These are phyloP conservation scores for Eumacrocentrus americanus DNA, from an alignment of 2,888 invertebrate genomes.

Conservation along the genomic window DNA sequence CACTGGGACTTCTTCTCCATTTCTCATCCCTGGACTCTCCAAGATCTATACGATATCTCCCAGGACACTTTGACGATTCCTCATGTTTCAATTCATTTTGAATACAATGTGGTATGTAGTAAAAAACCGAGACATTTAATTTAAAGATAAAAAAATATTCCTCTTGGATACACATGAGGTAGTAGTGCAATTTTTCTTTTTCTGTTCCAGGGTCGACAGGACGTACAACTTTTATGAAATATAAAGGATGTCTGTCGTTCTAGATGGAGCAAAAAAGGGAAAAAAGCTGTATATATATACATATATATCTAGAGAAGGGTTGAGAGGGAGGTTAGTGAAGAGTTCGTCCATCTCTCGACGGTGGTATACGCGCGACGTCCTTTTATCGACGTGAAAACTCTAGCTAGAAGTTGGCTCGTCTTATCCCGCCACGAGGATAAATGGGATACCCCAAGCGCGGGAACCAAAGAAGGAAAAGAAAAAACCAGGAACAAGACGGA, in stretches of 20 bases:
- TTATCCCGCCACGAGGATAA: conserved; percentile 19
- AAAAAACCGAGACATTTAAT: background rate
- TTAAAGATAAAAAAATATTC: background rate
- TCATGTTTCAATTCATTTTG: background rate
- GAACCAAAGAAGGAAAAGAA: conserved; percentile 5
- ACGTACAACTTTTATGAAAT: conserved; percentile 12
- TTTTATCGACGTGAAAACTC: conserved; percentile 23
- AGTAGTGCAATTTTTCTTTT: background rate
- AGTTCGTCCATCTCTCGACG: conserved; percentile 8
- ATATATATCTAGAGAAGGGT: background rate
- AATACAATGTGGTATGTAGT: background rate
- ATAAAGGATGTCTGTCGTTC: background rate
- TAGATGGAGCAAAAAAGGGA: background rate
- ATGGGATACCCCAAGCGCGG: background rate
- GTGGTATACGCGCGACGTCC: conserved; percentile 4
- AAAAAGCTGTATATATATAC: background rate
- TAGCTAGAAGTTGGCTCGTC: conserved; percentile 20
- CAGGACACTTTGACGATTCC: background rate
- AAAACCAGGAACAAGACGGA: background rate
- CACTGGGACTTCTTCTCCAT: conserved; percentile 12
- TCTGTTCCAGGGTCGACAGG: background rate
- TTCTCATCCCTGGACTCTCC: background rate
- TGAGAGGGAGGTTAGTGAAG: conserved; percentile 9
- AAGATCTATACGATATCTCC: background rate
- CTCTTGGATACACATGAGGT: too few species aligned